A percentile compares a stretch with the other conserved stretches of the same genome.
Evolutionary conservation across 2,888 invertebrate genomes (phyloP).

Genomic region (Rhabditoides inermis): DNA sequence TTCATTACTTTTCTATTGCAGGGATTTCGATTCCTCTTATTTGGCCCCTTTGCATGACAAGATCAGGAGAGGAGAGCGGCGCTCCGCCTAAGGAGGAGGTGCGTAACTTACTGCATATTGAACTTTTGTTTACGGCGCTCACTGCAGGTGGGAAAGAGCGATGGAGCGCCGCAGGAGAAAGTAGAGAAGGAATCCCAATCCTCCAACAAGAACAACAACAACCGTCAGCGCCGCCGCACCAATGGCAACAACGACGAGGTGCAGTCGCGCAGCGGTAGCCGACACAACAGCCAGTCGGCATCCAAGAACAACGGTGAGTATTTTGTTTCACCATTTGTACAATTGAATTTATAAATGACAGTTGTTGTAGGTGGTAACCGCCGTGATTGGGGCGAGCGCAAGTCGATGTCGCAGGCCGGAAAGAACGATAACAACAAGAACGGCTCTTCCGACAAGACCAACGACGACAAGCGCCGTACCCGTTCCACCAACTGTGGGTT

Average conservation of each 20-base stretch:
- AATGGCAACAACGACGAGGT: slow-evolving; percentile 11
- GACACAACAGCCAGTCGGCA: slow-evolving; percentile 16
- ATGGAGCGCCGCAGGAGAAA: no score
- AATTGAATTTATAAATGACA: background rate
- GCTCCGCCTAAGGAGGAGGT: no score
- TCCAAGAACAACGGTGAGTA: background rate
- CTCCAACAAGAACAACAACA: no score
- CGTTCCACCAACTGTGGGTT: slow-evolving; percentile 31
- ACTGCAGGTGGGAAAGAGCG: no score
- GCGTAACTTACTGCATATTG: no score
- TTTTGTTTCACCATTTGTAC: no score
- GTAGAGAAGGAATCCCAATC: no score
- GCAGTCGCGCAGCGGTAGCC: slow-evolving; percentile 21
- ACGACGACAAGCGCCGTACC: slow-evolving; percentile 18
- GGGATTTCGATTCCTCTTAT: no score
- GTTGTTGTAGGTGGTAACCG: slow-evolving; percentile 8
- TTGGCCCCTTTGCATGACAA: no score
- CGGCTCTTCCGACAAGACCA: background rate
- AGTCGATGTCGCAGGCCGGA: slow-evolving; percentile 27
- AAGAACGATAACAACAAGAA: slow-evolving; percentile 18
- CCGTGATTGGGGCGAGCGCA: slow-evolving; percentile 26
- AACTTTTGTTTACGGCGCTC: no score
- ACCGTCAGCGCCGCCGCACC: slow-evolving; percentile 21
- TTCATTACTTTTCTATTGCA: no score
- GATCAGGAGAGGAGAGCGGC: no score